Conservation (phyloP, 2,113 vertebrate species). For the Ovibos moschatus region DNA sequence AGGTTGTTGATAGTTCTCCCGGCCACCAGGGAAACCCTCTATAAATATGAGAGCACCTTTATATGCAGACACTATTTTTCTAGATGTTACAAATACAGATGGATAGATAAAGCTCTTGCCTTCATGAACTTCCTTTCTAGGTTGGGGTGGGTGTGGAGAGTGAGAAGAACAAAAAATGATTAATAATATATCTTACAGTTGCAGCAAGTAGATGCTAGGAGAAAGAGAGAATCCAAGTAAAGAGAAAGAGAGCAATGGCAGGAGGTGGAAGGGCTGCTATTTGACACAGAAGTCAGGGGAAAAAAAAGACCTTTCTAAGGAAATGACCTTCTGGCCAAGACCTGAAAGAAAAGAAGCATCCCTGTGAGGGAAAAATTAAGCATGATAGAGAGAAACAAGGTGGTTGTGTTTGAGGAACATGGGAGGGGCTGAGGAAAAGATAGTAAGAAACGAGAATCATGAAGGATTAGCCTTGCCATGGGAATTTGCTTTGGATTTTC, state of each 20-base stretch:
- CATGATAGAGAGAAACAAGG: neutral
- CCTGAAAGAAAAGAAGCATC: neutral
- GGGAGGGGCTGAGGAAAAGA: neutral
- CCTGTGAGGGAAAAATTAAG: neutral
- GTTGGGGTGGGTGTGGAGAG: neutral
- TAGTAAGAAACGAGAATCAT: neutral
- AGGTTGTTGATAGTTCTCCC: too few relatives aligned
- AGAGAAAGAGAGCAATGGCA: neutral
- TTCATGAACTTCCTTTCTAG: neutral
- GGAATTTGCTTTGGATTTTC: neutral
- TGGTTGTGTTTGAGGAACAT: neutral
- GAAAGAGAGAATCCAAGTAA: neutral
- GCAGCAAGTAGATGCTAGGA: neutral
- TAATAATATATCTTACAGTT: neutral
- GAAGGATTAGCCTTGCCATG: neutral
- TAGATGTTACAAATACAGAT: neutral
- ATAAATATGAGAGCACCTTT: neutral
- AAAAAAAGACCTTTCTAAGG: neutral
- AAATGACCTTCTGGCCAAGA: neutral
- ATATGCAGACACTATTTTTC: neutral
- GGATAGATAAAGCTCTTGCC: neutral
- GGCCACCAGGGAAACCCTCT: neutral
- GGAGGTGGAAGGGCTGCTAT: neutral
- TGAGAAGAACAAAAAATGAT: neutral
- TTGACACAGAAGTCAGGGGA: neutral